phyloP scores from a whole-genome alignment of 2,797 vertebrate genomes.

The Cetoscarus ocellatus region DNA sequence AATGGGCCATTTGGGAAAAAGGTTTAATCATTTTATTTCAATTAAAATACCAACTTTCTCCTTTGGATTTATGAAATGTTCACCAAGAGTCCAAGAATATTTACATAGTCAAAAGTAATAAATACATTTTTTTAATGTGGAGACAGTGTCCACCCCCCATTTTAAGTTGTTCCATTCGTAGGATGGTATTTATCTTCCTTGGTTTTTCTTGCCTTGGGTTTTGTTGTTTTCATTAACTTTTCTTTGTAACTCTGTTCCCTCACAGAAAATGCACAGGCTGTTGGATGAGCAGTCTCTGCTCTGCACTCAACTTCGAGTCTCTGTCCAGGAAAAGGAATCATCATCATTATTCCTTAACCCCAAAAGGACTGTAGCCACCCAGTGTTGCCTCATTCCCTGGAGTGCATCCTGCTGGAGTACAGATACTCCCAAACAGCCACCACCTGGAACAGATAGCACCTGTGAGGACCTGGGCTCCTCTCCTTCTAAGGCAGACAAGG shows the following conservation, averaged over 20 bases:
- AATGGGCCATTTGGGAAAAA: no score
- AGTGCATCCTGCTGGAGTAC: conserved; percentile 13
- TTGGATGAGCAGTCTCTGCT: conserved; percentile 82
- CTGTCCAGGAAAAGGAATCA: conserved; percentile 9
- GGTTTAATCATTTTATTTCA: no score
- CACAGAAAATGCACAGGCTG: conserved; percentile 80
- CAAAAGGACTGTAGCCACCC: conserved; percentile 65
- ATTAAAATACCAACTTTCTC: no score
- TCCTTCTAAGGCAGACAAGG: conserved; percentile 61
- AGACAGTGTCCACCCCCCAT: no score
- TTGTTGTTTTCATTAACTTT: not conserved
- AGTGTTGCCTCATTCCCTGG: conserved; percentile 67
- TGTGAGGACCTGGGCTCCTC: conserved; percentile 32
- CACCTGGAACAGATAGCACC: conserved; percentile 17
- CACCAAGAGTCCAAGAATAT: no score
- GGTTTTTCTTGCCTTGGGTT: not conserved
- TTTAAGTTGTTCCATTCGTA: no score
- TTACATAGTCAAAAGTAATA: no score
- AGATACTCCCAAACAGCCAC: conserved; percentile 11
- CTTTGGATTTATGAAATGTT: no score
- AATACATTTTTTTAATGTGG: no score
- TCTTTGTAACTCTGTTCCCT: conserved; percentile 18
- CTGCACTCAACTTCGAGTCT: conserved; percentile 75
- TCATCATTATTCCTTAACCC: not conserved
- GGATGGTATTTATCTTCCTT: not conserved